Base-by-base conservation (phyloP, 1,140 invertebrate species). In the Ostrea edulis region DNA sequence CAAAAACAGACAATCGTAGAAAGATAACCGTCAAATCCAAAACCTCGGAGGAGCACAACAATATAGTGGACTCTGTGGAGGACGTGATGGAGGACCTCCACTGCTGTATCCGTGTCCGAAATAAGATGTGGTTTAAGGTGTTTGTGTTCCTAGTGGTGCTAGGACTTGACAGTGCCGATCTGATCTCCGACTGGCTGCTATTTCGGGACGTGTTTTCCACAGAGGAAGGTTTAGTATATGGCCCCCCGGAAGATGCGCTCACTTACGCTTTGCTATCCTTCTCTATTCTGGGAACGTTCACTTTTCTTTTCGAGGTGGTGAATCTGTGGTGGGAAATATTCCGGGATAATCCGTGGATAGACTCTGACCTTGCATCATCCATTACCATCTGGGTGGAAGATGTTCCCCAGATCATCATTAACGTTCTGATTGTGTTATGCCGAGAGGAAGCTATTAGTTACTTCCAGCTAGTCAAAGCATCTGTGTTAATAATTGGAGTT, bases 391-490 rank as follows among this genome's bases (percentile, higher is more conserved):
- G 93, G 93, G 89, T 92, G 3, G 92, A 93, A 82, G 92, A 93
- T 83, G 89, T 94, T 44, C 93, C 93, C 7, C 93, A 94, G 85
- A 92, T 93, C 54, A 82, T 89, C 8, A 90, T 93, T 8, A 92
- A 92, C 86, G 90, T 93, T 62, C 86, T 89, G 35, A 93, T 93
- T 62, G 91, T 91, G 14, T 55, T 90, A 0, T 94, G 93, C 85
- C 90, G 93, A 11, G 93, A 94, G 82, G 93, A 93, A 68, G 92
- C 92, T 0, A 93, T 93, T 71, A 94, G 93, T 82, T 91, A 93
- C 83, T 92, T 93, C 84, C 93, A 94, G 89, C 88, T 93, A 8
- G 88, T 90, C 14, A 93, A 93, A 71, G 93, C 93, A 8, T 86
- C 87, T 53, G 86, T 93, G 11, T 87, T 94, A 1, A 90, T 94